Base-by-base conservation (phyloP, 1,140 invertebrate species). In the Zaprionus gabonicus region DNA sequence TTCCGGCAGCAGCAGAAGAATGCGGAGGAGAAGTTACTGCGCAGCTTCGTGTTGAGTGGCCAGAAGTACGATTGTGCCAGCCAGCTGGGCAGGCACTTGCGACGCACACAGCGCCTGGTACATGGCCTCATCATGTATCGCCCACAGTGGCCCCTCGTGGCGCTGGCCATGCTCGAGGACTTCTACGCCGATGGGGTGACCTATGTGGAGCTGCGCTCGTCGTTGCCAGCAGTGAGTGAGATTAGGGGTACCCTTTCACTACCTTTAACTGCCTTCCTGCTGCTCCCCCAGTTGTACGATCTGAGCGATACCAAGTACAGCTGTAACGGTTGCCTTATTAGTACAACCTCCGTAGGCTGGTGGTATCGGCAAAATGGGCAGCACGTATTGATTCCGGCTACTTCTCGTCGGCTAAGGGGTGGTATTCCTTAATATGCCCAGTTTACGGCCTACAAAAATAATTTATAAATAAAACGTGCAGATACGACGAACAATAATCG, bases 181-280 rank as follows among this genome's bases (percentile, higher is more conserved):
- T 93, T 96, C 15, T 94, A 95, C 73, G 93, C 95, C 0, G 97
- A 98, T 83, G 96, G 97, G 75, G 94, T 98, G 0, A 94, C 96
- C 83, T 97, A 97, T 82, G 81, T 97, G 0, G 97, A 98, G 93
- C 91, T 98, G 92, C 68, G 94, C 93, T 74, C 93, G 94, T 62
- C 94, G 88, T 72, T 94, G 69, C 94, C 94, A 13, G 77, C 77
- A 59, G 91, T 92, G 67, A 85, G 85, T 84, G 0, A 53, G 13
- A n/a, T 3, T 25, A 5, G 12, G 9, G 17, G n/a, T 9, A 20
- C 36, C 20, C 1, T 4, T 13, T 55, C 0, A 2, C 0, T 34
- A 3, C 31, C 31, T 34, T 34, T 34, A 34, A 34, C 31, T 67
- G 31, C 57, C 17, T 13, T 12, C 10, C 23, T n/a, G n/a, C 53